phyloP scores from a whole-genome alignment of 2,113 vertebrate species.

The Spermophilus dauricus region DNA sequence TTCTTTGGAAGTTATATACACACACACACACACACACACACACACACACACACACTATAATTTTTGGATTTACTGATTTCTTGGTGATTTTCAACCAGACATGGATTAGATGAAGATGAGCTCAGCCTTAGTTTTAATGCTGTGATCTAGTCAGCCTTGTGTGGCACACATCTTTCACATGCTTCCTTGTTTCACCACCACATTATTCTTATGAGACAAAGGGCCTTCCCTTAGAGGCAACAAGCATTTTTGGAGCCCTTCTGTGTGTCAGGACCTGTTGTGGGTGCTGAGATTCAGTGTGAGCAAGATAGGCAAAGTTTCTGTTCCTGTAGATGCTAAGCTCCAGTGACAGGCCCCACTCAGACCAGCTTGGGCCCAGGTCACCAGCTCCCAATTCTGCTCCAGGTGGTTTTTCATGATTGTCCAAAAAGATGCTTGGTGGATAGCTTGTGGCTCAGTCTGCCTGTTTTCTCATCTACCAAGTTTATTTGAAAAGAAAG shows the following conservation, averaged over 20 bases:
- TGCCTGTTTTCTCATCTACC: neutral
- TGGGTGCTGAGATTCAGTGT: neutral
- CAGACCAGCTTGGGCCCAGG: neutral
- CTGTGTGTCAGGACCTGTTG: neutral
- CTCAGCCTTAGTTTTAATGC: neutral
- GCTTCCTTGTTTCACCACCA: neutral
- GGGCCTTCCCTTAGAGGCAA: neutral
- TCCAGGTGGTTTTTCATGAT: neutral
- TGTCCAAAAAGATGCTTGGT: too few species aligned
- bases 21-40: too few species aligned
- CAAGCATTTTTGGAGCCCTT: neutral
- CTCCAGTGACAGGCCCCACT: too few species aligned
- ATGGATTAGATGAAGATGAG: neutral
- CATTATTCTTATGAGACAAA: neutral
- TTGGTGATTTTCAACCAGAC: slow-evolving; percentile 43
- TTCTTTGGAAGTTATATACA: neutral
- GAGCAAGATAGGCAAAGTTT: neutral
- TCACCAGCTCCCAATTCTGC: neutral
- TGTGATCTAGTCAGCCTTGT: neutral
- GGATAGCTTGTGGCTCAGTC: neutral
- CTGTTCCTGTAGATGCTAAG: neutral
- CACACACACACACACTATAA: neutral
- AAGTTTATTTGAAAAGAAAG: neutral
- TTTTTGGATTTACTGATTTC: neutral
- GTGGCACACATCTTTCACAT: neutral